Conservation (phyloP, 2,797 vertebrate species). For the Prionace glauca region DNA sequence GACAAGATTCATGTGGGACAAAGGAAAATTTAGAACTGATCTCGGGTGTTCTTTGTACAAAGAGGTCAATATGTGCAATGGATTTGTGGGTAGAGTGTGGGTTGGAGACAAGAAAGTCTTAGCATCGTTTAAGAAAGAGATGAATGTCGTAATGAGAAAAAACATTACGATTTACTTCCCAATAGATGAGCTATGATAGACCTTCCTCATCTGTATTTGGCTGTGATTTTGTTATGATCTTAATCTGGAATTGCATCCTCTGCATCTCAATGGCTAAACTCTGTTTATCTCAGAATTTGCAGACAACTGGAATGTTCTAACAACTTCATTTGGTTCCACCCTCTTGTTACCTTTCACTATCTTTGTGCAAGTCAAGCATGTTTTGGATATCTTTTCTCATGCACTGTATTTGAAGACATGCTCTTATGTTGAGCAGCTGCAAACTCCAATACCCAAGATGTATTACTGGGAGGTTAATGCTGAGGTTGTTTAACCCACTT, state of each 20-base stretch:
- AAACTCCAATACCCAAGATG: neutral
- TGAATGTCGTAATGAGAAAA: neutral
- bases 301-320: neutral
- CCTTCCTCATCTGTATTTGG: neutral
- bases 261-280: neutral
- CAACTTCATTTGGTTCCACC: neutral
- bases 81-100: neutral
- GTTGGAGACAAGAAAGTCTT: neutral
- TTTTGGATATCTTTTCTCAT: neutral
- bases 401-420: neutral
- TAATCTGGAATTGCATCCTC: neutral
- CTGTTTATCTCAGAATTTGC: neutral
- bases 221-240: neutral
- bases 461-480: neutral
- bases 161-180: neutral
- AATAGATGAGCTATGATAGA: neutral
- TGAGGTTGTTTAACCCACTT: neutral
- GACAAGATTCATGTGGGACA: neutral
- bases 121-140: neutral
- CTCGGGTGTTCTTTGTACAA: neutral
- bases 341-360: neutral
- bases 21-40: neutral
- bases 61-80: neutral
- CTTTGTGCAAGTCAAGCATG: neutral
- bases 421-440: neutral